A percentile compares a stretch with the other conserved stretches of the same genome.
Evolutionary conservation across 2,888 invertebrate genomes (phyloP).

Genomic region (Catocala nupta): DNA sequence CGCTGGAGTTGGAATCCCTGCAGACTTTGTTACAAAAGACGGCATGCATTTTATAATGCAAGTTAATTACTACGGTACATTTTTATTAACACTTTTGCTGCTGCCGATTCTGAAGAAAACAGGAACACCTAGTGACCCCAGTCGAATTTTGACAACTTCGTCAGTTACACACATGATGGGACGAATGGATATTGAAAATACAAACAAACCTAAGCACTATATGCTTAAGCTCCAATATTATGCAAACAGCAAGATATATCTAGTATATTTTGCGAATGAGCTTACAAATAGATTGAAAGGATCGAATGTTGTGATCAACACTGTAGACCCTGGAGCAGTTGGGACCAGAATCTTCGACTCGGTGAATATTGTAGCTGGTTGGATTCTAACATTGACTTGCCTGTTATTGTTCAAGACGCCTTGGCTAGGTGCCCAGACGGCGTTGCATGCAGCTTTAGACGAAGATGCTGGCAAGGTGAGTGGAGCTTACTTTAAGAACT

Average conservation of each 20-base stretch:
- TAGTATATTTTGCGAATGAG: conserved; percentile 90
- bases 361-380: conserved; percentile 72
- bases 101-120: conserved; percentile 90
- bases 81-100: conserved; percentile 94
- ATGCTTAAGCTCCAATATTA: conserved; percentile 80
- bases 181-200: conserved; percentile 88
- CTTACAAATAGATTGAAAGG: conserved; percentile 88
- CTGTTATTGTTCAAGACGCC: conserved; percentile 88
- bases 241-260: conserved; percentile 89
- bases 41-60: conserved; percentile 95
- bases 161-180: conserved; percentile 90
- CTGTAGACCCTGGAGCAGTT: conserved; percentile 93
- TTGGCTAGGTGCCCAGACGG: conserved; percentile 92
- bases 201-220: conserved; percentile 83
- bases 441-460: conserved; percentile 89
- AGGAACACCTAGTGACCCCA: conserved; percentile 82
- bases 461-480: conserved; percentile 88
- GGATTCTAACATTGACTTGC: conserved; percentile 83
- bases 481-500: conserved; percentile 92
- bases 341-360: conserved; percentile 90
- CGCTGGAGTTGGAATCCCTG: conserved; percentile 89
- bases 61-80: conserved; percentile 96
- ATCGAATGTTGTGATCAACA: conserved; percentile 91
- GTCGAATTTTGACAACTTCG: conserved; percentile 91
- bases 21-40: conserved; percentile 88